Evolutionary conservation across 2,113 vertebrate genomes (phyloP).

Genomic region (Oenanthe oenanthe): DNA sequence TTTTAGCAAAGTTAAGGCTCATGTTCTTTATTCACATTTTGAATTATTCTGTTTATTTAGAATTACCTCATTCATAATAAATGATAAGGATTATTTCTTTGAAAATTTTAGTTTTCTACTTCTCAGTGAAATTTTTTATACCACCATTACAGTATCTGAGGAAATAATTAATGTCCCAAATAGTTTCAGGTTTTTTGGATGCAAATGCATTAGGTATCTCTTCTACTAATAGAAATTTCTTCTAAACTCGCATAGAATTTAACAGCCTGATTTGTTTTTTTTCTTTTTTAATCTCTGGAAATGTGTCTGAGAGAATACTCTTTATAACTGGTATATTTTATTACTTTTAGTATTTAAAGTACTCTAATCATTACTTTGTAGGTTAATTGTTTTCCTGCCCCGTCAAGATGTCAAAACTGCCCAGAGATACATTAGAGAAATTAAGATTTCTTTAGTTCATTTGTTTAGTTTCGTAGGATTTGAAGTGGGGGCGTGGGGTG

Average conservation of each 20-base stretch:
- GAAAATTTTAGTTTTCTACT: neutral
- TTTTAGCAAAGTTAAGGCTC: neutral
- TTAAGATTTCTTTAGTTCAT: neutral
- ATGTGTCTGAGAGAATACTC: neutral
- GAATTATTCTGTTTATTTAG: neutral
- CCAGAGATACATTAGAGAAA: neutral
- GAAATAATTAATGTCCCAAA: neutral
- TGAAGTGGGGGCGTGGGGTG: accelerated
- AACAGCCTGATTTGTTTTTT: neutral
- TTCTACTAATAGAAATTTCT: neutral
- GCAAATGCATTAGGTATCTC: neutral
- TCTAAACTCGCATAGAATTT: neutral
- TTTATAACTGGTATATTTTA: neutral
- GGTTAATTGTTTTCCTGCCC: neutral
- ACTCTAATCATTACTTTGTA: neutral
- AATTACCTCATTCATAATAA: neutral
- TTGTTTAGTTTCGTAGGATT: neutral
- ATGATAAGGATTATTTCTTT: neutral
- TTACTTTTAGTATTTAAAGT: neutral
- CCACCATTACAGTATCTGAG: neutral
- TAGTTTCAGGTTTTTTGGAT: neutral
- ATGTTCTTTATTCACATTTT: neutral
- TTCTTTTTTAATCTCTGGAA: neutral
- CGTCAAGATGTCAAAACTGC: neutral
- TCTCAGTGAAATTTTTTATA: neutral